Evolutionary conservation across 2,888 invertebrate genomes (phyloP), one percentile per base, ranked within the genome.

Genomic region (Brachynemurus nebulosus): DNA sequence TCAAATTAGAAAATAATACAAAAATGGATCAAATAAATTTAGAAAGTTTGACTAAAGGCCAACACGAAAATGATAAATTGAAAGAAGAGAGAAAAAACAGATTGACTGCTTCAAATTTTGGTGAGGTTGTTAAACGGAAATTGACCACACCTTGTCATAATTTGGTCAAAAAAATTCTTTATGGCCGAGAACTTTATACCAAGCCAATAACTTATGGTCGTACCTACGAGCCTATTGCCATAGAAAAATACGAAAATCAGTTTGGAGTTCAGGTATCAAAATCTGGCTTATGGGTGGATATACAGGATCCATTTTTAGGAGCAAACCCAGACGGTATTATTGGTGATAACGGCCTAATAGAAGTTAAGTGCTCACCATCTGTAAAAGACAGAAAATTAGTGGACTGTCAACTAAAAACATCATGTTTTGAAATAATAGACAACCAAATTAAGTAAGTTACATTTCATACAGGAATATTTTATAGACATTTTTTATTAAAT

Each of bases 41-140:
- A n/a, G n/a, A n/a, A n/a, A n/a, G n/a, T n/a, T n/a, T n/a, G n/a
- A n/a, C n/a, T n/a, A n/a, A n/a, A n/a, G 27, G 11, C 11, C 40
- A 47, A 45, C 45, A 37, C 21, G 37, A 33, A 9, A 47, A 45
- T 30, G 3, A 9, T 12, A 11, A 23, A 9, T 47, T 30, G 20
- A 14, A 36, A 37, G 27, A 33, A 8, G 40, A 42, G 21, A 45
- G 35, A 20, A 35, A 25, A 19, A 27, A 40, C n/a, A 47, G 45
- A 23, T 25, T 48, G 17, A 48, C 45, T 8, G 44, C 48, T 17
- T 46, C 45, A 7, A 33, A 40, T 33, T 46, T 48, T 40, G 48
- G 48, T 2, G 17, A 6, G 4, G 44, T 48, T 3, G 5, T 40
- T 9, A 40, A 39, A 16, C 20, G 45, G 34, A 38, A 18, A 35